phyloP scores from a whole-genome alignment of 2,113 vertebrate genomes.

The Emydura subglobosa region DNA sequence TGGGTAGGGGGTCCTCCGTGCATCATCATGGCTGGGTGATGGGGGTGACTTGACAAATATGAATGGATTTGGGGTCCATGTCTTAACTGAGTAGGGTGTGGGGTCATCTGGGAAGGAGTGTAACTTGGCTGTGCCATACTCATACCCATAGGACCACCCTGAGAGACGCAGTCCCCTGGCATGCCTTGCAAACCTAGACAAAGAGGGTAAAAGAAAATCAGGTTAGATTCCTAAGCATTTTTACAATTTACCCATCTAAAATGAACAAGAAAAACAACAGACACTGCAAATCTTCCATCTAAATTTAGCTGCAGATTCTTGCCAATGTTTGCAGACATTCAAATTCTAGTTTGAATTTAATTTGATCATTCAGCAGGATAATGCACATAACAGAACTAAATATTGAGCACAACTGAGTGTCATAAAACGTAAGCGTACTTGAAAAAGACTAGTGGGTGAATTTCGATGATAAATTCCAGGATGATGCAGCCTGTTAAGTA shows the following conservation, averaged over 20 bases:
- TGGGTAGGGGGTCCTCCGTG: constrained; percentile 93
- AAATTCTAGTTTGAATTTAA: constrained; percentile 89
- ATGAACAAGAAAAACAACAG: constrained; percentile 84
- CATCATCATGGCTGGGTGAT: constrained; percentile 95
- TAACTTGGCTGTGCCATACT: constrained; percentile 95
- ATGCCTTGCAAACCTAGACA: constrained; percentile 96
- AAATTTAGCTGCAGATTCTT: constrained; percentile 88
- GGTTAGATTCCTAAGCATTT: constrained; percentile 81
- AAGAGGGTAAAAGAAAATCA: constrained; percentile 72
- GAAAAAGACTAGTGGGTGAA: constrained; percentile 80
- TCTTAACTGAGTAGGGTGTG: constrained; percentile 91
- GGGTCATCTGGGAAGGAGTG: constrained; percentile 94
- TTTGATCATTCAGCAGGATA: constrained; percentile 86
- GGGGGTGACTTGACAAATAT: constrained; percentile 89
- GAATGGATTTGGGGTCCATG: constrained; percentile 90
- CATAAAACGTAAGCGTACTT: constrained; percentile 84
- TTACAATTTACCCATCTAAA: constrained; percentile 82
- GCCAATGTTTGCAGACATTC: constrained; percentile 88
- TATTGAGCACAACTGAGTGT: constrained; percentile 85
- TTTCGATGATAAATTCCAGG: constrained; percentile 80
- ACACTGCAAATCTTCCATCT: constrained; percentile 87
- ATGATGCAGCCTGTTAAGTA: constrained; percentile 71
- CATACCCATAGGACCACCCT: constrained; percentile 99
- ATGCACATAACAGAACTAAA: constrained; percentile 88
- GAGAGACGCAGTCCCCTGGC: constrained; percentile 97